Base-by-base conservation (phyloP, 2,888 invertebrate species). In the Chouioia cunea region DNA sequence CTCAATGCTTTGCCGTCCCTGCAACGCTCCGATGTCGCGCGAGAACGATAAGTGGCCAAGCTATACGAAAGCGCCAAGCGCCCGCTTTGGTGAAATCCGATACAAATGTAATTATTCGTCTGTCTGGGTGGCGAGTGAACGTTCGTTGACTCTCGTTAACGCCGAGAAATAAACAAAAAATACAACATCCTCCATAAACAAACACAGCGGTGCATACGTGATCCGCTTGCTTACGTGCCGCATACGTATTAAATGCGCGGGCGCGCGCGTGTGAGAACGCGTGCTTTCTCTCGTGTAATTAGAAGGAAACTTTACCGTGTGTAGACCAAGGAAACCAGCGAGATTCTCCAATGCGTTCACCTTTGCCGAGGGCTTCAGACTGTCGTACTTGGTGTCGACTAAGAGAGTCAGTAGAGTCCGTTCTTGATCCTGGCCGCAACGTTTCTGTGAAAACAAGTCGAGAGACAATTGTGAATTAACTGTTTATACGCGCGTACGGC, bases 331-430 rank as follows among this genome's bases (percentile, higher is more conserved):
- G 82, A 91, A 92, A 79, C 88, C 89, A n/a, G 92, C 90, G 52
- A 93, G 88, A 78, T 92, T 91, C 87, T 91, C 91, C 73, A 93
- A 88, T 68, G 92, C 90, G 27, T 90, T 88, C 77, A 93, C 89
- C 81, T 91, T 88, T 73, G 90, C 89, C 68, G 88, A 87, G 43
- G 93, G 89, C 75, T 89, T 87, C 78, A 94, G 89, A 73, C 87
- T 87, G 63, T 90, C 88, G 80, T 91, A 88, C 78, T 90, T 89
- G 60, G 89, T 89, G 80, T 93, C 93, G 71, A 94, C 85, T 44
- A 93, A 86, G 66, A 95, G 87, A 65, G 90, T 90, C 58, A 93
- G 87, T 54, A 92, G 86, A 69, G 91, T 89, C 65, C 87, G 86
- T 65, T 89, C 87, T 73, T 89, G 87, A 6, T 86, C 87, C 6